These are phyloP conservation scores for Motacilla alba DNA, from an alignment of 2,113 vertebrate genomes.

Conservation along the genomic window DNA sequence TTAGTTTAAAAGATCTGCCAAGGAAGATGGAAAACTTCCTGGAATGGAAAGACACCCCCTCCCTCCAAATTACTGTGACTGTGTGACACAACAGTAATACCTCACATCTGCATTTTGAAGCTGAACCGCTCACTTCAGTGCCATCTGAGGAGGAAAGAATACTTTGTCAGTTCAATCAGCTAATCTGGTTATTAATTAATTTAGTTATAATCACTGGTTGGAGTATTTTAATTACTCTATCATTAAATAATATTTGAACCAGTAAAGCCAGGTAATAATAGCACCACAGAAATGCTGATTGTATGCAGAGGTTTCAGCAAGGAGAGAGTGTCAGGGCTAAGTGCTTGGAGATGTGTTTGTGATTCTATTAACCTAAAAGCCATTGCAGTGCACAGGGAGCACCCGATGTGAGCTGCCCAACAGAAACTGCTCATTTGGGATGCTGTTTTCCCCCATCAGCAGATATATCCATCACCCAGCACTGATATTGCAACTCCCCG, in stretches of 20 bases:
- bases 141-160: background rate
- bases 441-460: background rate
- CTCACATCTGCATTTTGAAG: background rate
- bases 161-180: background rate
- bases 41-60: background rate
- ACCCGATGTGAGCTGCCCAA: fast-evolving
- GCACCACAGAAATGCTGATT: background rate
- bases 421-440: background rate
- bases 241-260: background rate
- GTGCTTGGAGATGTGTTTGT: background rate
- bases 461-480: background rate
- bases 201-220: background rate
- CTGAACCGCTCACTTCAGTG: background rate
- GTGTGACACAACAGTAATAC: background rate
- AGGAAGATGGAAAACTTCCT: background rate
- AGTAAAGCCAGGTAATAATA: background rate
- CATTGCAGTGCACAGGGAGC: background rate
- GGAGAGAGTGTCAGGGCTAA: background rate
- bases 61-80: background rate
- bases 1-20: background rate
- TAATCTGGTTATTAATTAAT: background rate
- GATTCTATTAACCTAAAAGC: background rate
- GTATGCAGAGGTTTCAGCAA: background rate
- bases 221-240: background rate
- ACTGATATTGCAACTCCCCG: background rate